Percentiles rank a stretch among this genome's conserved stretches.
Evolutionary conservation across 2,888 invertebrate genomes (phyloP).

Genomic region (Rhogogaster chlorosoma): DNA sequence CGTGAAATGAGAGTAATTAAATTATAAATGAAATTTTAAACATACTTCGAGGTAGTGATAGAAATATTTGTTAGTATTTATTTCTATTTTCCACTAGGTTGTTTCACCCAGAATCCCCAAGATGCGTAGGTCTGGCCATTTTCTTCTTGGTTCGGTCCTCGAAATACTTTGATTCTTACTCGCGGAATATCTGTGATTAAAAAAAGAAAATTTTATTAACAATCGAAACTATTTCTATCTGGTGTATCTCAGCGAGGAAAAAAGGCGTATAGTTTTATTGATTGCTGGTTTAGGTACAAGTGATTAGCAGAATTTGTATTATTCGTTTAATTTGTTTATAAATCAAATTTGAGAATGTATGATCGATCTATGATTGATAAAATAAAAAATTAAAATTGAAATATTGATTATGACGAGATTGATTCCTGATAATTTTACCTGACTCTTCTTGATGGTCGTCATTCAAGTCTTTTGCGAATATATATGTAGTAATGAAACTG

Average conservation of each 20-base stretch:
- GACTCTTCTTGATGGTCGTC: background rate
- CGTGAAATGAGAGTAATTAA: background rate
- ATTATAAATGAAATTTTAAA: background rate
- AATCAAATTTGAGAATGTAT: background rate
- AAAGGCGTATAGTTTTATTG: background rate
- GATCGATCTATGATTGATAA: background rate
- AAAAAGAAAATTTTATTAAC: background rate
- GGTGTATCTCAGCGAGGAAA: background rate
- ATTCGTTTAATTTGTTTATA: conserved; percentile 31
- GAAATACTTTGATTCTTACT: conserved; percentile 74
- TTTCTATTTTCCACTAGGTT: conserved; percentile 62
- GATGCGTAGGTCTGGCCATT: conserved; percentile 69
- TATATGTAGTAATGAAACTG: conserved; percentile 6
- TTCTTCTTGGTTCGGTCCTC: conserved; percentile 69
- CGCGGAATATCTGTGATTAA: conserved; percentile 65
- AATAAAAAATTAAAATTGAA: background rate
- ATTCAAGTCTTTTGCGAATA: background rate
- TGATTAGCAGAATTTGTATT: conserved; percentile 19
- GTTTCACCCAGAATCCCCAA: conserved; percentile 75
- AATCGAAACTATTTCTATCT: background rate
- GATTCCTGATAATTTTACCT: background rate
- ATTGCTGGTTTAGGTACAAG: background rate
- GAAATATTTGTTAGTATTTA: background rate
- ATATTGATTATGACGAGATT: background rate
- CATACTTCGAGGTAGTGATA: background rate